These are phyloP conservation scores for Stomorhina lunata DNA, from an alignment of 2,888 invertebrate genomes.

Conservation along the genomic window DNA sequence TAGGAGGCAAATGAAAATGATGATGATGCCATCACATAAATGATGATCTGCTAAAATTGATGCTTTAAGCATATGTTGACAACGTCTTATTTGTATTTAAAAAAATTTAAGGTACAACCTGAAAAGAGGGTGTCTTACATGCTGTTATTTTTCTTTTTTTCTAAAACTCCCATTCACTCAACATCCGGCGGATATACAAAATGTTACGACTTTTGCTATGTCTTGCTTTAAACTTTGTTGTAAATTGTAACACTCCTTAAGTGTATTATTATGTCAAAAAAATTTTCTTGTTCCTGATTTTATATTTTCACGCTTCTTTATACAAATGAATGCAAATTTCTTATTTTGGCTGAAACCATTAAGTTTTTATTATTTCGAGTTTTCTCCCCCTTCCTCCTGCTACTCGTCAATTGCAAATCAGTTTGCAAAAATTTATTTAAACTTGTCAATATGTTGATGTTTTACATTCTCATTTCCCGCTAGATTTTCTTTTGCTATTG, in stretches of 20 bases:
- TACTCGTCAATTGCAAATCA: conserved; percentile 25
- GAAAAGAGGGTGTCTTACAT: conserved; percentile 13
- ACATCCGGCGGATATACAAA: conserved; percentile 64
- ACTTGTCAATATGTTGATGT: conserved; percentile 63
- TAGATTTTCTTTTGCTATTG: conserved; percentile 5
- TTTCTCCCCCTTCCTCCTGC: not conserved
- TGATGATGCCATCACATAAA: conserved; percentile 45
- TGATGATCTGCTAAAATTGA: conserved; percentile 58
- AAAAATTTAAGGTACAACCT: not conserved
- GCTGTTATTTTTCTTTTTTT: conserved; percentile 30
- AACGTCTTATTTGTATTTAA: conserved; percentile 38
- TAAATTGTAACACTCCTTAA: conserved; percentile 29
- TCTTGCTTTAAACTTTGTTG: conserved; percentile 12
- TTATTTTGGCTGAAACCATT: conserved; percentile 48
- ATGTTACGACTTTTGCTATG: conserved; percentile 51
- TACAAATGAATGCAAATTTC: conserved; percentile 63
- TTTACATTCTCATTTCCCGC: conserved; percentile 48
- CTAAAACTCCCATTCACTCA: conserved; percentile 65
- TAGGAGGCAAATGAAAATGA: not conserved
- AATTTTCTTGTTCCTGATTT: conserved; percentile 25
- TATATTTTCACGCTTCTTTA: not conserved
- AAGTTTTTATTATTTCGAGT: conserved; percentile 51
- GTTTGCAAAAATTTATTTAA: conserved; percentile 61
- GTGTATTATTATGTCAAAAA: conserved; percentile 58
- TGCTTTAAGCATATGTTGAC: conserved; percentile 64